Evolutionary conservation across 2,888 invertebrate genomes (phyloP).

Genomic region (Loripinus fragilis): DNA sequence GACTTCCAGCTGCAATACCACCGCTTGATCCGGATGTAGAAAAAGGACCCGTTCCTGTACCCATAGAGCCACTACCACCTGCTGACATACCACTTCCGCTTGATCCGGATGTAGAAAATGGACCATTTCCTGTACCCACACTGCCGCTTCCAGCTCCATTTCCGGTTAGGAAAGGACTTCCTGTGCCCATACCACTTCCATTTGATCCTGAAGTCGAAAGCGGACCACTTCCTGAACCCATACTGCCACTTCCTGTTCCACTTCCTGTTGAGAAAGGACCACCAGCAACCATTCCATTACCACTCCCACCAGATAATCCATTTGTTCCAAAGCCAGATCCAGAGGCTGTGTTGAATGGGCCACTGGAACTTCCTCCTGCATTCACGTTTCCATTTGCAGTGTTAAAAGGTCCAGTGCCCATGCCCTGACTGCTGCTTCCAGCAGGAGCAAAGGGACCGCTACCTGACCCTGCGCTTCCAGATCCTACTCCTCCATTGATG

Average conservation of each 20-base stretch:
- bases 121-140: background rate
- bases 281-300: background rate
- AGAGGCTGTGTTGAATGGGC: background rate
- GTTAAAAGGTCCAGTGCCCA: slow-evolving; percentile 15
- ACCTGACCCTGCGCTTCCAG: background rate
- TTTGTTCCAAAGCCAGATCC: too few relatives aligned
- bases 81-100: background rate
- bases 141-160: slow-evolving; percentile 18
- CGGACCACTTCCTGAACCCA: background rate
- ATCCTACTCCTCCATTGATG: background rate
- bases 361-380: background rate
- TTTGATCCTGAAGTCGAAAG: background rate
- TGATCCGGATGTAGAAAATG: slow-evolving; percentile 4
- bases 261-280: slow-evolving; percentile 6
- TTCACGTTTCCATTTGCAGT: too few relatives aligned
- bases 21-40: slow-evolving; percentile 8
- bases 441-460: background rate
- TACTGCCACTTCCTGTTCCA: slow-evolving; percentile 14
- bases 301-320: background rate
- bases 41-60: too few relatives aligned
- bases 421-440: background rate
- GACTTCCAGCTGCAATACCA: background rate
- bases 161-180: slow-evolving; percentile 3
- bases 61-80: background rate
- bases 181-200: background rate